phyloP scores from a whole-genome alignment of 2,888 invertebrate species.

The Ochropacha duplaris region DNA sequence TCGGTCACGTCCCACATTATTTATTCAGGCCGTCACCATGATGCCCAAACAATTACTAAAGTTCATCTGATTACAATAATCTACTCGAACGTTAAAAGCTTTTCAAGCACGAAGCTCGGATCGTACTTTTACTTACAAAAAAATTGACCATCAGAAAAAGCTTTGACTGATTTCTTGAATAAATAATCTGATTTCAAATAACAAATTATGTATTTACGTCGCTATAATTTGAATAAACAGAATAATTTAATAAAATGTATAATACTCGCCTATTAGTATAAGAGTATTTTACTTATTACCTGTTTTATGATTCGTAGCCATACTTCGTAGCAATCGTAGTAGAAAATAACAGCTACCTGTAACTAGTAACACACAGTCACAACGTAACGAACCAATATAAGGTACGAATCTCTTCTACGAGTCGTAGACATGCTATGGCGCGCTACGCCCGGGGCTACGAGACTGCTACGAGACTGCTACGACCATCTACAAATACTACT shows the following conservation, averaged over 20 bases:
- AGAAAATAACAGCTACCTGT: not conserved
- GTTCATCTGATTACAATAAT: constrained; percentile 1
- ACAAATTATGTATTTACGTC: not conserved
- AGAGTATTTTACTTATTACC: no score
- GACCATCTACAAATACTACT: not conserved
- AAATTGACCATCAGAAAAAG: not conserved
- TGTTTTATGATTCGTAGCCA: no score
- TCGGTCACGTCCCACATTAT: not conserved
- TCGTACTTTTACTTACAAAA: not conserved
- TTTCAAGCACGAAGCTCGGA: not conserved
- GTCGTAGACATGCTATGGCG: not conserved
- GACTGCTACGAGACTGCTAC: not conserved
- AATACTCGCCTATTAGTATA: no score
- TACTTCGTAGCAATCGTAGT: not conserved
- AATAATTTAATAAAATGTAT: no score
- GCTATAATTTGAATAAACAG: no score
- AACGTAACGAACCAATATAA: not conserved
- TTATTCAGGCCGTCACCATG: not conserved
- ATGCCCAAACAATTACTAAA: not conserved
- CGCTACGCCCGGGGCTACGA: not conserved
- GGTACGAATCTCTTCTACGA: not conserved
- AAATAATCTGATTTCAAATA: not conserved
- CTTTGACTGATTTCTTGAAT: not conserved
- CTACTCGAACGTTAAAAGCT: not conserved
- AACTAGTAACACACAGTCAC: not conserved